phyloP scores from a whole-genome alignment of 2,113 vertebrate species.

The Chlamydotis undulata region DNA sequence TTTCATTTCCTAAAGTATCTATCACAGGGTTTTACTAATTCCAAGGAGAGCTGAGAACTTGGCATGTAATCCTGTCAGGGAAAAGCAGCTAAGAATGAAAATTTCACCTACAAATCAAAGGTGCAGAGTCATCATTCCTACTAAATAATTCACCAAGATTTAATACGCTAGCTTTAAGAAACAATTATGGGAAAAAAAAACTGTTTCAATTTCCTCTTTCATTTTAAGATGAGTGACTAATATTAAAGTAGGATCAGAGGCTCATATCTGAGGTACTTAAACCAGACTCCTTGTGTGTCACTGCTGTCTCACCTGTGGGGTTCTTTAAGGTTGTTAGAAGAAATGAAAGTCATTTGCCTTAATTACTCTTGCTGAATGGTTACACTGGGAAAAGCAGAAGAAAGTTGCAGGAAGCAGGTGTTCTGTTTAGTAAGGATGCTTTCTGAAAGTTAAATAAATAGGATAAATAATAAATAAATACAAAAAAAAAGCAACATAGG shows the following conservation, averaged over 20 bases:
- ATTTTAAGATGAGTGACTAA: slow-evolving; percentile 44
- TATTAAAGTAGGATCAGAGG: slow-evolving; percentile 51
- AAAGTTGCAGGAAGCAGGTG: not conserved
- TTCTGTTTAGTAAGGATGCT: not conserved
- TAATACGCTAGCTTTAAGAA: slow-evolving; percentile 54
- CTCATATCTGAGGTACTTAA: slow-evolving; percentile 8
- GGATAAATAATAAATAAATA: not conserved
- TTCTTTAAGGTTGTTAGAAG: slow-evolving; percentile 6
- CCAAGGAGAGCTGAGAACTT: slow-evolving; percentile 9
- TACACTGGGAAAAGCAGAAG: not conserved
- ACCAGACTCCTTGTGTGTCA: not conserved
- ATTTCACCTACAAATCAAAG: slow-evolving; percentile 62
- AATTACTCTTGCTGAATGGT: not conserved
- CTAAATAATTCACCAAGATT: slow-evolving; percentile 55
- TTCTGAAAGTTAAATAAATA: not conserved
- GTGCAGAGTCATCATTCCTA: slow-evolving; percentile 29
- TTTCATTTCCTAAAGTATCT: slow-evolving; percentile 45
- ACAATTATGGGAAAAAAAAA: slow-evolving; percentile 42
- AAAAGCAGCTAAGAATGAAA: slow-evolving; percentile 51
- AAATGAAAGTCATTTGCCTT: slow-evolving; percentile 10
- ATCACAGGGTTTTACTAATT: slow-evolving; percentile 26
- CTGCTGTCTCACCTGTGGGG: not conserved
- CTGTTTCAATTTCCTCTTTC: slow-evolving; percentile 42
- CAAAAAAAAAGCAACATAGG: not conserved
- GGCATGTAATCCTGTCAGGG: slow-evolving; percentile 31